Base-by-base conservation (phyloP, 2,888 invertebrate genomes). In the Ectemnius lituratus region DNA sequence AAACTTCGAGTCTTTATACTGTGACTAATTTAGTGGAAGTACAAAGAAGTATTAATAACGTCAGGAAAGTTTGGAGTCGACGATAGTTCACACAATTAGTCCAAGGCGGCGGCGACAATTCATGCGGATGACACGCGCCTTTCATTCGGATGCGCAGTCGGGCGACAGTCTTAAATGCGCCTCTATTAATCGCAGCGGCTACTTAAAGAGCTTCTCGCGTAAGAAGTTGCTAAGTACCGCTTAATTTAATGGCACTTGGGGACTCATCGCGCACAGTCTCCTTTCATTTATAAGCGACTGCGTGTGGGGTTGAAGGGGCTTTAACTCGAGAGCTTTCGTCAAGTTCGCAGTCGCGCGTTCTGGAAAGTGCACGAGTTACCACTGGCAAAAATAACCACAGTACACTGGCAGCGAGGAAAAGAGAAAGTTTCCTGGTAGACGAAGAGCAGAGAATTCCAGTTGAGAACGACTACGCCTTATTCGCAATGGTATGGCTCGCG, bases 231-330 rank as follows among this genome's bases (percentile, higher is more conserved):
- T 66, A 83, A 82, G 80, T 80, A 74, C 80, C 83, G 78, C 76
- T 83, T 84, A 83, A 83, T 83, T 84, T 84, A 83, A 83, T 82
- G 82, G 75, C 75, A 82, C 83, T 83, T 84, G 37, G 69, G 57
- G 78, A 84, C 84, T 83, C 75, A 45, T 76, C 65, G 64, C 83
- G 78, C 82, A 84, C 84, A 83, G 84, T 78, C 37, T 37, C 37
- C 75, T 78, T 83, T 78, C 84, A 84, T 84, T 84, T 83, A 82
- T 84, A 82, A 83, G 76, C 68, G 62, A 70, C 72, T 59, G 74
- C 72, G 46, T 73, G 69, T 45, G 61, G 75, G 37, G 8, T 37
- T 37, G 61, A 37, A 45, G 47, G 66, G 69, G 62, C 67, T 74
- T 83, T 75, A 72, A 75, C 68, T 73, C 61, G 68, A 20, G 59